Evolutionary conservation across 2,113 vertebrate species (phyloP).

Genomic region (Tautogolabrus adspersus): DNA sequence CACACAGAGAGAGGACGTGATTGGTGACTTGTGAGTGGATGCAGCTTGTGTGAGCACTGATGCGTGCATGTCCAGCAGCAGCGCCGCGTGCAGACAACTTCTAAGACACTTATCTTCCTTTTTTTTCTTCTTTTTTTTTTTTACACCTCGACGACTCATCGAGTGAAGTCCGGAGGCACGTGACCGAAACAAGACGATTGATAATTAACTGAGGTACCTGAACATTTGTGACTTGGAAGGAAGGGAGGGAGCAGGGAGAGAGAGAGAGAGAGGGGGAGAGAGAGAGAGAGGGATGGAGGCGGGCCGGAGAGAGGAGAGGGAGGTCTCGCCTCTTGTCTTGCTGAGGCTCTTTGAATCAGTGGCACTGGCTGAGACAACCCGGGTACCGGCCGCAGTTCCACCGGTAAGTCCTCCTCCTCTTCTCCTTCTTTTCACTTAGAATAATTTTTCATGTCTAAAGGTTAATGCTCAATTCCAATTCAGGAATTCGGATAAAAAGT

Average conservation of each 20-base stretch:
- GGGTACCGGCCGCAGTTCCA: conserved; percentile 65
- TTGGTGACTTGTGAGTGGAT: conserved; percentile 40
- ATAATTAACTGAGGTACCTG: conserved; percentile 76
- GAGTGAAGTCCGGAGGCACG: conserved; percentile 53
- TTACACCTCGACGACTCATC: conserved; percentile 35
- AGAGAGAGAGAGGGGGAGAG: conserved; percentile 25
- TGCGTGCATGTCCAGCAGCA: conserved; percentile 36
- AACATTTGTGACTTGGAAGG: conserved; percentile 68
- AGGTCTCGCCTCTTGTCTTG: conserved; percentile 70
- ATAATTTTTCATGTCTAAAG: not conserved
- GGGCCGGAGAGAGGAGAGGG: not conserved
- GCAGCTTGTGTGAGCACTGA: conserved; percentile 44
- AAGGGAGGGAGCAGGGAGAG: conserved; percentile 29
- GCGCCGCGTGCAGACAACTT: conserved; percentile 37
- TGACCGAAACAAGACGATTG: conserved; percentile 26
- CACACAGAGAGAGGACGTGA: conserved; percentile 24
- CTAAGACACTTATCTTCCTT: conserved; percentile 42
- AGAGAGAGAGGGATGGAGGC: too few relatives aligned
- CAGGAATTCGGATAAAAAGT: conserved; percentile 23
- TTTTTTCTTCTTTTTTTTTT: conserved; percentile 1
- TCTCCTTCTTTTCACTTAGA: not conserved
- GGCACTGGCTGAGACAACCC: conserved; percentile 73
- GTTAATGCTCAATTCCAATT: not conserved
- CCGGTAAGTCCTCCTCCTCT: conserved; percentile 63
- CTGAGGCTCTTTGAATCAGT: conserved; percentile 71